Evolutionary conservation across 2,113 vertebrate genomes (phyloP), one percentile per base, ranked within the genome.

Genomic region (Dolichotis patagonum): DNA sequence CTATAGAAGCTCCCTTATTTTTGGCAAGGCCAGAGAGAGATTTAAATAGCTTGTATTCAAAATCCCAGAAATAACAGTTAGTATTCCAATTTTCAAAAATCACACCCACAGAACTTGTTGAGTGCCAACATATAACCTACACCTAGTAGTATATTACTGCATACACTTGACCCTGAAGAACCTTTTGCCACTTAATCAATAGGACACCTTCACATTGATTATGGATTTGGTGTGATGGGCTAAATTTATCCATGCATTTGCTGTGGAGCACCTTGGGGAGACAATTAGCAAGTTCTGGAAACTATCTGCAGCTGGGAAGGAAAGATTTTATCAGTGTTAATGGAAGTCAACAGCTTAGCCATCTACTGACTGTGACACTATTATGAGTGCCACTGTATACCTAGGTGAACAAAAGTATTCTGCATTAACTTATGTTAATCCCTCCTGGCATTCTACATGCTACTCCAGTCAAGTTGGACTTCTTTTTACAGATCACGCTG

Each of bases 321-420:
- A 83, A 94, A 89, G n/a, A 92, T 65, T 83, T 85, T 77, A 82
- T 56, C 22, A 75, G 12, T 73, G 73, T 67, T 65, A 85, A 19
- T 73, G 41, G 88, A 85, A 46, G 16, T 73, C 46, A 85, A 60
- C 24, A 92, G 28, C 9, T 89, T 58, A 89, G 95, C 41, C 63
- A 85, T 52, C 46, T 75, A 82, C 56, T 52, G 62, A 92, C 19
- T 88, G 32, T 32, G 81, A 58, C 38, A 81, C 24, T 75, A 43
- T 88, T 56, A 85, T 56, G 49, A 73, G 38, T 46, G 43, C 49
- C 19, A 12, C 80, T 82, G 30, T 24, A 5, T 67, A 67, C 41
- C 24, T 38, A 86, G 60, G 11, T 73, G 28, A 77, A 43, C 28
- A 89, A 81, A 85, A 54, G 14, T 62, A 88, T 62, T 73, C 62